phyloP scores from a whole-genome alignment of 2,797 vertebrate genomes.

The Sciurus vulgaris region DNA sequence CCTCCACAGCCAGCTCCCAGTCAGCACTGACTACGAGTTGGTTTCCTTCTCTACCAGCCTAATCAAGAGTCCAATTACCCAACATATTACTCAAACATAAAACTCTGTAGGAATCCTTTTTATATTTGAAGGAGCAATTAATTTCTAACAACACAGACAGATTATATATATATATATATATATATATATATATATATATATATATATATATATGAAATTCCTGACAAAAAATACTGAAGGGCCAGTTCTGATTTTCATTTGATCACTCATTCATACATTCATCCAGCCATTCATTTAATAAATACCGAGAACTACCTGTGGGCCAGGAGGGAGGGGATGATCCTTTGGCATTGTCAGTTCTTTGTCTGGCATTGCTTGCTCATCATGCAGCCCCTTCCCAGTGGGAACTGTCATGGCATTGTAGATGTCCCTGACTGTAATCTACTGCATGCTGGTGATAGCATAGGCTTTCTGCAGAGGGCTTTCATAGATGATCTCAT shows the following conservation, averaged over 20 bases:
- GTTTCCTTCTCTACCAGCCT: neutral
- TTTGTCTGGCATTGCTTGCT: too few relatives aligned
- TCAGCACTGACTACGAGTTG: neutral
- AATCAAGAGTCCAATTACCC: neutral
- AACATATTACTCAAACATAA: neutral
- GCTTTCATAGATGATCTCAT: neutral
- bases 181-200: too few relatives aligned
- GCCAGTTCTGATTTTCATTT: neutral
- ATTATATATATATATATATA: too few relatives aligned
- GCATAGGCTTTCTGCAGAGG: neutral
- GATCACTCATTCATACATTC: neutral
- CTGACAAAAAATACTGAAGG: neutral
- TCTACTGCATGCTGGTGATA: neutral
- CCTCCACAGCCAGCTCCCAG: neutral
- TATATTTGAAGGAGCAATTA: conserved; percentile 38
- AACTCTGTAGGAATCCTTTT: neutral
- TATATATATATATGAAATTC: conserved; percentile 5
- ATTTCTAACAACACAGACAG: conserved; percentile 45
- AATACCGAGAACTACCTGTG: neutral
- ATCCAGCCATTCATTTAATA: neutral
- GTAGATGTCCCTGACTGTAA: neutral
- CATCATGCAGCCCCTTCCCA: neutral
- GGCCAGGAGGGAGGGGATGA: neutral
- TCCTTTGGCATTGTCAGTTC: too few relatives aligned
- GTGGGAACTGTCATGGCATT: neutral